Conservation (phyloP, 2,797 vertebrate genomes). For the Brachymystax lenok region DNA sequence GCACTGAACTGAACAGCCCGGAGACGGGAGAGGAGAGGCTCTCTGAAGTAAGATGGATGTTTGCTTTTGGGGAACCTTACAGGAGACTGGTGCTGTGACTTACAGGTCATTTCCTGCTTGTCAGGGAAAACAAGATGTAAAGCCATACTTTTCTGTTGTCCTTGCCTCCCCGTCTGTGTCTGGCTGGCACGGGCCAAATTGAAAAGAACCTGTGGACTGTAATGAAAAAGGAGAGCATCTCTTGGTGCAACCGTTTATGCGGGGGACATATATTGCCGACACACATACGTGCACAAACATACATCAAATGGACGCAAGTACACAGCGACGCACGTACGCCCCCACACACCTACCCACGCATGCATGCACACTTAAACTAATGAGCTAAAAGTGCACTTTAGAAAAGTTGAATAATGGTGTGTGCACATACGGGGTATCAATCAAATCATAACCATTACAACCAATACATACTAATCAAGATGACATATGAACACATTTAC, state of each 20-base stretch:
- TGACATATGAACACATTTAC: background rate
- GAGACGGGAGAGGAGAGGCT: conserved; percentile 12
- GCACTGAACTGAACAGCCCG: conserved; percentile 4
- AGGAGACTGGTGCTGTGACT: conserved; percentile 50
- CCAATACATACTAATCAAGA: background rate
- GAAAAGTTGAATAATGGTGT: background rate
- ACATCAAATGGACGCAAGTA: background rate
- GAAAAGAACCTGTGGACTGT: conserved; percentile 42
- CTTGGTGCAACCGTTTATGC: background rate
- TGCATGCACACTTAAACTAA: background rate
- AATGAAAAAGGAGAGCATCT: conserved; percentile 13
- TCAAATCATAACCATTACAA: background rate
- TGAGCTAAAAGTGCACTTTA: background rate
- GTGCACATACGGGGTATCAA: background rate
- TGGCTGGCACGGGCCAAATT: conserved; percentile 38
- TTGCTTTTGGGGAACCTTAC: conserved; percentile 45
- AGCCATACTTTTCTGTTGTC: conserved; percentile 56
- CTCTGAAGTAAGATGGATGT: conserved; percentile 64
- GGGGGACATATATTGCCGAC: background rate
- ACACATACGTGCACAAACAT: background rate
- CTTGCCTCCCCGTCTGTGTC: conserved; percentile 17
- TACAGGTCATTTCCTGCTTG: conserved; percentile 57
- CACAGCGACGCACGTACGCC: background rate
- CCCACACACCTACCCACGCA: background rate
- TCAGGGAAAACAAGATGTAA: conserved; percentile 64